phyloP scores from a whole-genome alignment of 2,888 invertebrate genomes.

The Sarcophaga variegata region DNA sequence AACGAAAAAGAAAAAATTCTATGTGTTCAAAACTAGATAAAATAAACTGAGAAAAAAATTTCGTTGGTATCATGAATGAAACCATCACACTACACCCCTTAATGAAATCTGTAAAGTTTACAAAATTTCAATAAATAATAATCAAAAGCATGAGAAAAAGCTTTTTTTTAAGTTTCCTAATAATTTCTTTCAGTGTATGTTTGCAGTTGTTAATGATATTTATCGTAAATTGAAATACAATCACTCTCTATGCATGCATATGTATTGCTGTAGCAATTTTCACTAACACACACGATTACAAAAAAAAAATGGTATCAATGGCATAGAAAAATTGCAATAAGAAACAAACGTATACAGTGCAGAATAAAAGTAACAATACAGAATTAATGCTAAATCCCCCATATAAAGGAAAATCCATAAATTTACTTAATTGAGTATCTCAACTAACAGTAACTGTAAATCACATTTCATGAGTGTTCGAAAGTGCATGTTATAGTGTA shows the following conservation, averaged over 20 bases:
- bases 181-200: conserved; percentile 21
- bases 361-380: neutral
- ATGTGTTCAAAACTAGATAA: neutral
- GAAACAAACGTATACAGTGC: conserved; percentile 5
- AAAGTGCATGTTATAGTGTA: neutral
- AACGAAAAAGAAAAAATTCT: neutral
- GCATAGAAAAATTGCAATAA: conserved; percentile 4
- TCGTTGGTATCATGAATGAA: too few species aligned
- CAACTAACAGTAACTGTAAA: too few species aligned
- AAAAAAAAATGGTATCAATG: neutral
- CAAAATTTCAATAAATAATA: too few species aligned
- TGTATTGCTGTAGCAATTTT: conserved; percentile 25
- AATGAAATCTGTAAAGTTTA: too few species aligned
- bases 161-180: neutral
- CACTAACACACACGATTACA: conserved; percentile 12
- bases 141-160: too few species aligned
- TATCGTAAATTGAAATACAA: conserved; percentile 60
- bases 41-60: conserved; percentile 8
- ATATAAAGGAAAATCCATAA: too few species aligned
- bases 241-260: conserved; percentile 25
- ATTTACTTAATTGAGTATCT: too few species aligned
- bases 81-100: too few species aligned
- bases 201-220: conserved; percentile 28
- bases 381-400: too few species aligned
- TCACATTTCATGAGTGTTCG: neutral